Evolutionary conservation across 2,113 vertebrate genomes (phyloP), one percentile per base, ranked within the genome.

Genomic region (Callipepla squamata): DNA sequence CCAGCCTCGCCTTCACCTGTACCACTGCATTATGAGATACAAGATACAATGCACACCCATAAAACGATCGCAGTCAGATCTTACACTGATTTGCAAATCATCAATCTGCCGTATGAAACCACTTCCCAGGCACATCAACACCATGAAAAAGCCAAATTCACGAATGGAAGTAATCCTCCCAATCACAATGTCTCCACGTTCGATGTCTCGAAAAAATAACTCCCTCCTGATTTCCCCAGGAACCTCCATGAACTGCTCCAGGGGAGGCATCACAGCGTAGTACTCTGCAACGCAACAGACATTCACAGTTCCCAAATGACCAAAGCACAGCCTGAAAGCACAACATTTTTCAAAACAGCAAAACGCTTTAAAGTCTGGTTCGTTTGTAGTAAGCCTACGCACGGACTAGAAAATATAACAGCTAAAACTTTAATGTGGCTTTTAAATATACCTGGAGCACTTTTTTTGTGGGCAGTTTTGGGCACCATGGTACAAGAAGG

Each of bases 61-160:
- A 14, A 68, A 78, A 10, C 8, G 38, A 61, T 8, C n/a, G 67
- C 65, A 66, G 26, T 45, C 45, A 2, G 16, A 51, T 75, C 98
- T 96, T 97, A 99, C 99, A 85, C 98, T 99, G 92, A 99, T 98
- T 96, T 99, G 99, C 34, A 99, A 95, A 92, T 99, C 98, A 44
- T 98, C 97, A 26, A 99, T 98, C 85, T 99, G 98, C 95, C 99
- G 98, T 77, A 97, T 92, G 92, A 98, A 97, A 51, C 99, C 98
- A 45, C 98, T 99, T 91, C 98, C 98, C 85, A 98, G 97, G 81
- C 99, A 99, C 66, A 99, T 98, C 85, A 99, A 97, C 72, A 98
- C 99, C 94, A 99, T 98, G 94, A 99, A 99, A 97, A 99, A 99
- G 58, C 99, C 99, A 28, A 99, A 99, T 88, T 99, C 99, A 50